Evolutionary conservation across 1,140 invertebrate genomes (phyloP).

Genomic region (Drosophila ohnishii): DNA sequence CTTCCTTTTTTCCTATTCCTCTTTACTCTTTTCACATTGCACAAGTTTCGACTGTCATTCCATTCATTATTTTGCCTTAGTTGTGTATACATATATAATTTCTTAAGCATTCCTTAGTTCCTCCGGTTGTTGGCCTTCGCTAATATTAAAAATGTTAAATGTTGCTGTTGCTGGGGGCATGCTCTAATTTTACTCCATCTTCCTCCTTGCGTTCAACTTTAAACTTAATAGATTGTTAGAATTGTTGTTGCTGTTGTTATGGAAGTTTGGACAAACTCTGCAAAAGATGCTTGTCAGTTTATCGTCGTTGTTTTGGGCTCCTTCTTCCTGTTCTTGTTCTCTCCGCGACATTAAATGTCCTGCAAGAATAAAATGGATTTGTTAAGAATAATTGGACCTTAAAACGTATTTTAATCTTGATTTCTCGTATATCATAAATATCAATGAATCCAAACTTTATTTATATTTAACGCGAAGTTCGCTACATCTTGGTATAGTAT

Average conservation of each 20-base stretch:
- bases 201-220: constrained; percentile 54
- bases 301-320: constrained; percentile 70
- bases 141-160: constrained; percentile 74
- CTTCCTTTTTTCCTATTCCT: constrained; percentile 9
- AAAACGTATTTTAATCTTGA: not conserved
- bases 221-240: constrained; percentile 80
- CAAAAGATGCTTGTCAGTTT: constrained; percentile 51
- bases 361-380: constrained; percentile 13
- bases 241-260: constrained; percentile 59
- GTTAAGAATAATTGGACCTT: not conserved
- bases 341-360: constrained; percentile 80
- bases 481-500: no score
- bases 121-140: constrained; percentile 41
- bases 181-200: constrained; percentile 39
- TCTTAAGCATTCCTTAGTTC: constrained; percentile 67
- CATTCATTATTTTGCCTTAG: constrained; percentile 40
- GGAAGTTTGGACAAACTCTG: constrained; percentile 71
- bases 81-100: constrained; percentile 50
- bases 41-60: constrained; percentile 62
- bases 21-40: constrained; percentile 58
- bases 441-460: no score
- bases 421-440: not conserved
- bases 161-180: constrained; percentile 68
- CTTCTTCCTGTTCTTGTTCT: constrained; percentile 29
- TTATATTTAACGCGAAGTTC: no score